Conservation (phyloP, 2,888 invertebrate genomes). For the Agrochola lychnidis region DNA sequence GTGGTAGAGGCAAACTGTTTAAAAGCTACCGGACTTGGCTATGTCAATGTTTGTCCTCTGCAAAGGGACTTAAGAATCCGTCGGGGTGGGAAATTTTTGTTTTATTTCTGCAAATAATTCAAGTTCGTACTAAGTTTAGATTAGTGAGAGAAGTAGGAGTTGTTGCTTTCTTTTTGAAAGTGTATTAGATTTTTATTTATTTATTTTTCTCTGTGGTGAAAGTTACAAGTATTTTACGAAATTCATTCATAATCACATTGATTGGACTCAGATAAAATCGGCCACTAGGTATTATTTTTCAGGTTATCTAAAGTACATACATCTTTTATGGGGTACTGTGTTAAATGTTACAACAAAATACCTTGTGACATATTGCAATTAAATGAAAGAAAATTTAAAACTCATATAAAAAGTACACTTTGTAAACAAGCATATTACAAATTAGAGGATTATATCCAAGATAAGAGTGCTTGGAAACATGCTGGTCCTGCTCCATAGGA, state of each 20-base stretch:
- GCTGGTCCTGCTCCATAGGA: no score
- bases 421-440: no score
- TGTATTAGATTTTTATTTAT: background rate
- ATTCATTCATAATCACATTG: background rate
- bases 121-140: conserved; percentile 26
- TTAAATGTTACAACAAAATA: no score
- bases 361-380: no score
- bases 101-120: conserved; percentile 64
- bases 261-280: conserved; percentile 8
- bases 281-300: background rate
- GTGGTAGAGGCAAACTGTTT: conserved; percentile 82
- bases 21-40: conserved; percentile 89
- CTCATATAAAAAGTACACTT: no score
- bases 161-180: background rate
- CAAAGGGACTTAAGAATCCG: conserved; percentile 72
- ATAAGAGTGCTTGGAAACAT: no score
- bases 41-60: conserved; percentile 82
- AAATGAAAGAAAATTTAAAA: no score
- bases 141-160: background rate
- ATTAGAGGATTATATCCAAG: no score
- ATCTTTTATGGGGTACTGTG: no score
- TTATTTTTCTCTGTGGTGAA: background rate
- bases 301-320: no score
- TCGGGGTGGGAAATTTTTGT: conserved; percentile 69
- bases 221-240: background rate